phyloP scores from a whole-genome alignment of 2,797 vertebrate genomes.

The Pampus argenteus region DNA sequence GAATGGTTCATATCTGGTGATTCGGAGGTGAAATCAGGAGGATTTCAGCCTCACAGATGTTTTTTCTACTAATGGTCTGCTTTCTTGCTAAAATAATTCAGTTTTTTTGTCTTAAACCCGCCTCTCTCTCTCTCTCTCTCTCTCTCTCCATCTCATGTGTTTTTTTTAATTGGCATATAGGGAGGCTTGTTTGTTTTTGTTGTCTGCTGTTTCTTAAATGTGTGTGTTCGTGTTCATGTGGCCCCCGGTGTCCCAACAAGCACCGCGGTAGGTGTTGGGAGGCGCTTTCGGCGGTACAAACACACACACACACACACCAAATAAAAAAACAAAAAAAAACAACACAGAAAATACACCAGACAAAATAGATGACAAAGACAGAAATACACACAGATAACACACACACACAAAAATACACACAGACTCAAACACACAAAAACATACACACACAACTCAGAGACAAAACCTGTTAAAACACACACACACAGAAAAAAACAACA shows the following conservation, averaged over 20 bases:
- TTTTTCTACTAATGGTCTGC: neutral
- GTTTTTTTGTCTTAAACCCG: slow-evolving; percentile 60
- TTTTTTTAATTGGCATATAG: slow-evolving; percentile 79
- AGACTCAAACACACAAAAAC: slow-evolving; percentile 24
- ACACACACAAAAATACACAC: slow-evolving; percentile 12
- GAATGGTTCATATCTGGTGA: neutral
- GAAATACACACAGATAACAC: slow-evolving; percentile 36
- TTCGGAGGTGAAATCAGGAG: neutral
- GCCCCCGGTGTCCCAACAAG: slow-evolving; percentile 81
- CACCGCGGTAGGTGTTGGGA: slow-evolving; percentile 79
- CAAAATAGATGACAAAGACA: slow-evolving; percentile 50
- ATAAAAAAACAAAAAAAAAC: slow-evolving; percentile 37
- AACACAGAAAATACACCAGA: slow-evolving; percentile 26
- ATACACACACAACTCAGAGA: slow-evolving; percentile 25
- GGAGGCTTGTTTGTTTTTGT: slow-evolving; percentile 82
- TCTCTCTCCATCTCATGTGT: slow-evolving; percentile 11
- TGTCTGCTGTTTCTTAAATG: slow-evolving; percentile 80
- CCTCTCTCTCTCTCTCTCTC: slow-evolving; percentile 26
- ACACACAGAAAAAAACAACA: slow-evolving; percentile 19
- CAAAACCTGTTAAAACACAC: slow-evolving; percentile 37
- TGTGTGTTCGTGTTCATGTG: slow-evolving; percentile 80
- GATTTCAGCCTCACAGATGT: slow-evolving; percentile 16
- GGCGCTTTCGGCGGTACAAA: slow-evolving; percentile 54
- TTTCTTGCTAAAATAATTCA: slow-evolving; percentile 53
- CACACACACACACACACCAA: slow-evolving; percentile 36